Conservation (phyloP, 2,113 vertebrate genomes). For the Pteronura brasiliensis region DNA sequence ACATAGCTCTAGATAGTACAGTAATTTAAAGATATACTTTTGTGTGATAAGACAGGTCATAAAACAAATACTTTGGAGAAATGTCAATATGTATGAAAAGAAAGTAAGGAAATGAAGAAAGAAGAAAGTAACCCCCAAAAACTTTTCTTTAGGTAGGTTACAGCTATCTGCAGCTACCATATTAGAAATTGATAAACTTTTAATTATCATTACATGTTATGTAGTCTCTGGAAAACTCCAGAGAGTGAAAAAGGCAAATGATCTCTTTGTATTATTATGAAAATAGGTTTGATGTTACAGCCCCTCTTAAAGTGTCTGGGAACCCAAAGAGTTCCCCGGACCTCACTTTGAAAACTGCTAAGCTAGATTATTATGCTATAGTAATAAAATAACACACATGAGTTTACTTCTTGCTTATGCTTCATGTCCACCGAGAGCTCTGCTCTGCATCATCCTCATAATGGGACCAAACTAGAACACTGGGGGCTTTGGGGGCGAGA, state of each 20-base stretch:
- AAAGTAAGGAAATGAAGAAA: background rate
- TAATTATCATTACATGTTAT: background rate
- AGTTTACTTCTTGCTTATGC: background rate
- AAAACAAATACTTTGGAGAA: background rate
- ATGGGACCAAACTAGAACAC: background rate
- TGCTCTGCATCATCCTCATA: background rate
- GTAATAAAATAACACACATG: background rate
- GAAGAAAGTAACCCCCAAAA: background rate
- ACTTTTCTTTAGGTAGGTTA: background rate
- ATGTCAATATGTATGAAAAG: background rate
- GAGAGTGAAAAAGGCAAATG: background rate
- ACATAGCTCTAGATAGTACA: background rate
- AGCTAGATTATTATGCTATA: background rate
- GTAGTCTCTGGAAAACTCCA: background rate
- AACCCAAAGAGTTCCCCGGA: background rate
- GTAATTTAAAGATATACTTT: background rate
- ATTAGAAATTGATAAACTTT: background rate
- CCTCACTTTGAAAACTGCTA: background rate
- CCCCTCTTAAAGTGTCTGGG: background rate
- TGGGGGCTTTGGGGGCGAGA: no score
- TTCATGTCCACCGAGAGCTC: background rate
- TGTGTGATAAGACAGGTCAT: background rate
- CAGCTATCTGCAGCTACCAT: background rate
- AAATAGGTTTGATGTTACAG: background rate
- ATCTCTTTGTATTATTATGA: background rate